These are phyloP conservation scores for Aporophyla nigra DNA, from an alignment of 2,888 invertebrate species.

Conservation along the genomic window DNA sequence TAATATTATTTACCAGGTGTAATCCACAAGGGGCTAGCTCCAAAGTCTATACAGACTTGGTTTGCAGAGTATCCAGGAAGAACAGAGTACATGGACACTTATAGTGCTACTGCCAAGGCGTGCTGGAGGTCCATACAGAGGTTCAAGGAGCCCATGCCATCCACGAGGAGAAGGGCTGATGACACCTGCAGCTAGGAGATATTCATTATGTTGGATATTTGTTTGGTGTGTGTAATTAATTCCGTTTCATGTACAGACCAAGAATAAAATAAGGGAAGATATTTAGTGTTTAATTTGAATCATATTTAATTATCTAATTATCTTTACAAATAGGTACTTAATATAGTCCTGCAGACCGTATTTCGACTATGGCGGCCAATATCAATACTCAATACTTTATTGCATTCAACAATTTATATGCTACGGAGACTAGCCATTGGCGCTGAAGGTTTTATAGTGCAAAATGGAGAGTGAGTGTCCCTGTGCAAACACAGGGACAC, in stretches of 20 bases:
- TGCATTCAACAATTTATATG: too few relatives aligned
- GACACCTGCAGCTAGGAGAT: constrained; percentile 85
- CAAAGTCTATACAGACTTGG: constrained; percentile 89
- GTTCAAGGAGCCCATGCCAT: constrained; percentile 92
- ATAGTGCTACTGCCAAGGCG: constrained; percentile 91
- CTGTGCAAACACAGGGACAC: too few relatives aligned
- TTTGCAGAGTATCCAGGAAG: constrained; percentile 90
- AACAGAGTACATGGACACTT: constrained; percentile 92
- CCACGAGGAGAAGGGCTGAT: constrained; percentile 91
- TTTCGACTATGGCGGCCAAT: too few relatives aligned
- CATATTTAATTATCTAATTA: not conserved
- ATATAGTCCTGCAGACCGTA: too few relatives aligned
- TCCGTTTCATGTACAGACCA: constrained; percentile 51
- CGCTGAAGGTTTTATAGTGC: too few relatives aligned
- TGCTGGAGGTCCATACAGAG: constrained; percentile 92
- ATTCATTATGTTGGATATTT: constrained; percentile 32
- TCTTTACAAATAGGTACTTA: too few relatives aligned
- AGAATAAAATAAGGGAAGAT: constrained; percentile 78
- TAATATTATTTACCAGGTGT: constrained; percentile 43
- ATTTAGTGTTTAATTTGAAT: constrained; percentile 47
- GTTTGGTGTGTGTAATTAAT: constrained; percentile 53
- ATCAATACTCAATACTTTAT: too few relatives aligned
- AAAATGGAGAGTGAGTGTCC: too few relatives aligned
- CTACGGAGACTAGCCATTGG: too few relatives aligned
- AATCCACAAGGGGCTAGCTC: constrained; percentile 84